A percentile compares a stretch with the other conserved stretches of the same genome.
These are phyloP conservation scores for Cydia splendana DNA, from an alignment of 1,140 invertebrate genomes.

Conservation along the genomic window DNA sequence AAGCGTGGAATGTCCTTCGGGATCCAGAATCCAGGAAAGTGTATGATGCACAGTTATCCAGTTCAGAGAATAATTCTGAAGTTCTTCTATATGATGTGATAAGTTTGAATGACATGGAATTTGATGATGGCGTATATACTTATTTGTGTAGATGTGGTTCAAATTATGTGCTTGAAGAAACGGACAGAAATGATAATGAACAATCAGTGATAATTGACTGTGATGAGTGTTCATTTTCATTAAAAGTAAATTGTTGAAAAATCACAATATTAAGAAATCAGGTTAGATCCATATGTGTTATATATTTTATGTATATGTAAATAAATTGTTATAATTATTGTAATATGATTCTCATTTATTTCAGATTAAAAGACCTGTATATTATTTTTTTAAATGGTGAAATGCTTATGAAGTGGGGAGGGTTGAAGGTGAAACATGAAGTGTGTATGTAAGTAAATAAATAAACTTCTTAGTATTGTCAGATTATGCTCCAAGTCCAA, in stretches of 20 bases:
- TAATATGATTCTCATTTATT: too few relatives aligned
- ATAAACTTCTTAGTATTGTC: too few relatives aligned
- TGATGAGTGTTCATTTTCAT: conserved; percentile 84
- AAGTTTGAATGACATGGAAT: conserved; percentile 75
- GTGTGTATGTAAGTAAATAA: too few relatives aligned
- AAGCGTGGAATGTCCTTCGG: conserved; percentile 83
- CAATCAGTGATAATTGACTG: conserved; percentile 80
- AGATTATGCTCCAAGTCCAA: too few relatives aligned
- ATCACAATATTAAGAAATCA: not conserved
- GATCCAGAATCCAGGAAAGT: conserved; percentile 78
- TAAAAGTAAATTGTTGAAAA: conserved; percentile 76
- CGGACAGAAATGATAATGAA: conserved; percentile 63
- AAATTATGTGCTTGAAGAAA: conserved; percentile 78
- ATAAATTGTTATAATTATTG: not conserved
- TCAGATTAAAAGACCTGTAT: too few relatives aligned
- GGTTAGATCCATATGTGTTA: not conserved
- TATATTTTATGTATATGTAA: not conserved
- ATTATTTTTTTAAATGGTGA: too few relatives aligned
- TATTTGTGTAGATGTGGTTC: conserved; percentile 85
- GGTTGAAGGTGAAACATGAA: too few relatives aligned
- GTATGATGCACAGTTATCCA: conserved; percentile 81
- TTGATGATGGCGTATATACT: conserved; percentile 63
- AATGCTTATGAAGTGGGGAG: too few relatives aligned
- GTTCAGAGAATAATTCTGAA: conserved; percentile 72
- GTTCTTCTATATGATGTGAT: conserved; percentile 81